These are phyloP conservation scores for Sarcophaga subvicina DNA, from an alignment of 2,888 invertebrate genomes.

Conservation along the genomic window DNA sequence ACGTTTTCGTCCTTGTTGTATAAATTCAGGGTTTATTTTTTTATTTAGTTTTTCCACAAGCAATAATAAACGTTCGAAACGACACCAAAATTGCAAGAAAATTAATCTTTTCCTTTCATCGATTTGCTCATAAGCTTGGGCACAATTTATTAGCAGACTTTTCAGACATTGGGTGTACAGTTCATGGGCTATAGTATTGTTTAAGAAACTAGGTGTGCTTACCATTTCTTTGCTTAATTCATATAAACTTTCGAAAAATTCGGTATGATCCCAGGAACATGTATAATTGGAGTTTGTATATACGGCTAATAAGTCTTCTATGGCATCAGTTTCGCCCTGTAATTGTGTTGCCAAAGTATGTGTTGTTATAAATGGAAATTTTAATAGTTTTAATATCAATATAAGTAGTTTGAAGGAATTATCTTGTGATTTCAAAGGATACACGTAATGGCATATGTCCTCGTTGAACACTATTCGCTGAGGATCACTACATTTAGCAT, in stretches of 20 bases:
- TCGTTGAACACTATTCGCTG: constrained; percentile 86
- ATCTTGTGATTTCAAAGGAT: constrained; percentile 84
- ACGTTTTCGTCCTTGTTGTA: constrained; percentile 79
- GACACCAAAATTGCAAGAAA: constrained; percentile 85
- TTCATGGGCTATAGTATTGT: constrained; percentile 85
- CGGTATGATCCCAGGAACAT: constrained; percentile 42
- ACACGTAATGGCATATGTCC: constrained; percentile 87
- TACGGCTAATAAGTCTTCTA: constrained; percentile 82
- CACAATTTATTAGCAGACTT: constrained; percentile 83
- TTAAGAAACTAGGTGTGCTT: constrained; percentile 85
- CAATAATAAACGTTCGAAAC: constrained; percentile 84
- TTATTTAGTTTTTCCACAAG: constrained; percentile 81
- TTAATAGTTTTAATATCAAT: constrained; percentile 83
- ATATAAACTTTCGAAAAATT: constrained; percentile 73
- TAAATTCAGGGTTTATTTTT: constrained; percentile 77
- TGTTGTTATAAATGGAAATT: constrained; percentile 84
- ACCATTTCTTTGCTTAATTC: constrained; percentile 82
- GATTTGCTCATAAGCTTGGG: constrained; percentile 81
- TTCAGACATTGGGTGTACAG: constrained; percentile 84
- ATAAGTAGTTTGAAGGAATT: constrained; percentile 85
- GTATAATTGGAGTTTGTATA: constrained; percentile 69
- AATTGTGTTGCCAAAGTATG: constrained; percentile 81
- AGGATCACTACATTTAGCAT: constrained; percentile 84
- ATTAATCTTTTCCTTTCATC: constrained; percentile 82
- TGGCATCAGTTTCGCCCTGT: constrained; percentile 82